phyloP scores from a whole-genome alignment of 2,797 vertebrate genomes.

The Smutsia gigantea region DNA sequence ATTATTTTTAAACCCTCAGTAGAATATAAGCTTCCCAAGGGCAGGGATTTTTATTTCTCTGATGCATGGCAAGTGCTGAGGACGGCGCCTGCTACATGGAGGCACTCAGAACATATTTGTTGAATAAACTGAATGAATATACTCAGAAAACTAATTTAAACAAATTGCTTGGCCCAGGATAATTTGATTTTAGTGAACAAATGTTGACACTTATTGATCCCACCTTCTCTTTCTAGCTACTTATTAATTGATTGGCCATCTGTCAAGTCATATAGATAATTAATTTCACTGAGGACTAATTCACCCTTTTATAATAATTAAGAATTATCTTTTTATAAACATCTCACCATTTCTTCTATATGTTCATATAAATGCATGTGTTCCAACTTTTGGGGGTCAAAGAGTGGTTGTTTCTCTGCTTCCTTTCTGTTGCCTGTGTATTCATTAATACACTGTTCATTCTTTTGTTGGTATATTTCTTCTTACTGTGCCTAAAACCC shows the following conservation, averaged over 20 bases:
- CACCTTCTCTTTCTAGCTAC: neutral
- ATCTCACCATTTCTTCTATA: neutral
- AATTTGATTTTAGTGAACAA: constrained; percentile 21
- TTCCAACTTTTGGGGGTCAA: neutral
- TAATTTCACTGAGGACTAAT: neutral
- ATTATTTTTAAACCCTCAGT: neutral
- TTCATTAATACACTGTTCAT: neutral
- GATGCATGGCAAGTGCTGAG: neutral
- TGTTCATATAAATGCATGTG: neutral
- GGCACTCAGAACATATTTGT: neutral
- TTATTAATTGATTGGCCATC: neutral
- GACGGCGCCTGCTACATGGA: neutral
- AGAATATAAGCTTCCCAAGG: neutral
- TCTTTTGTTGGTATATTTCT: neutral
- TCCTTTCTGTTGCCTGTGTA: neutral
- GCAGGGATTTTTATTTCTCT: neutral
- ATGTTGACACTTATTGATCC: neutral
- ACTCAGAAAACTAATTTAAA: neutral
- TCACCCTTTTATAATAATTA: neutral
- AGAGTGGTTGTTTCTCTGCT: neutral
- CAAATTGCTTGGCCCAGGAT: neutral
- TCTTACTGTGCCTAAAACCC: neutral
- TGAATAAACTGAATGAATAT: neutral
- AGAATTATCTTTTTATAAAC: neutral
- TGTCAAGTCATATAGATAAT: neutral